Evolutionary conservation across 2,113 vertebrate species (phyloP).

Genomic region (Jaculus jaculus): DNA sequence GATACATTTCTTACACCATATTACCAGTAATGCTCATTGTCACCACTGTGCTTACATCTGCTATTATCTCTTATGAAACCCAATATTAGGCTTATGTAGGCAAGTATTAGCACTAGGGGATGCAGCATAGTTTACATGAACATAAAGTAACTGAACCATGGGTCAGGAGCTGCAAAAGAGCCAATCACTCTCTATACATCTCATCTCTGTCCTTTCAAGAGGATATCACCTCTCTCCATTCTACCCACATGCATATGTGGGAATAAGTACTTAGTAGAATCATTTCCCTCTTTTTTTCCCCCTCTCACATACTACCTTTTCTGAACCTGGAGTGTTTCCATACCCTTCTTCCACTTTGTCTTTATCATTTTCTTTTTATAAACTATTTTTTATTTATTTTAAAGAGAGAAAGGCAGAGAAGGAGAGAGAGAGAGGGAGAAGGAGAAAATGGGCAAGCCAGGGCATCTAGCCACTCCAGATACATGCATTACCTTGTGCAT

Average conservation of each 20-base stretch:
- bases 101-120: conserved; percentile 16
- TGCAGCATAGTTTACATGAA: not conserved
- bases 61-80: not conserved
- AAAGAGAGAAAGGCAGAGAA: too few species aligned
- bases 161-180: not conserved
- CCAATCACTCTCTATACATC: not conserved
- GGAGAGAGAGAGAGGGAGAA: too few species aligned
- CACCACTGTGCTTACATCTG: not conserved
- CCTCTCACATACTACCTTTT: not conserved
- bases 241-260: too few species aligned
- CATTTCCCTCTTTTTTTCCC: not conserved
- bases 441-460: too few species aligned
- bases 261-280: not conserved
- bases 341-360: too few species aligned
- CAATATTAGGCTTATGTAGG: conserved; percentile 55
- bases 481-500: too few species aligned
- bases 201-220: too few species aligned
- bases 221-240: too few species aligned
- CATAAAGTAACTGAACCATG: not conserved
- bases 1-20: conserved; percentile 43
- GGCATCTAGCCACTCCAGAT: too few species aligned
- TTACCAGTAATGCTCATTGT: not conserved
- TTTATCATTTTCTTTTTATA: too few species aligned
- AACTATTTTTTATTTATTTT: too few species aligned
- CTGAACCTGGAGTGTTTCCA: not conserved